Evolutionary conservation across 2,888 invertebrate species (phyloP).

Genomic region (Aelia acuminata): DNA sequence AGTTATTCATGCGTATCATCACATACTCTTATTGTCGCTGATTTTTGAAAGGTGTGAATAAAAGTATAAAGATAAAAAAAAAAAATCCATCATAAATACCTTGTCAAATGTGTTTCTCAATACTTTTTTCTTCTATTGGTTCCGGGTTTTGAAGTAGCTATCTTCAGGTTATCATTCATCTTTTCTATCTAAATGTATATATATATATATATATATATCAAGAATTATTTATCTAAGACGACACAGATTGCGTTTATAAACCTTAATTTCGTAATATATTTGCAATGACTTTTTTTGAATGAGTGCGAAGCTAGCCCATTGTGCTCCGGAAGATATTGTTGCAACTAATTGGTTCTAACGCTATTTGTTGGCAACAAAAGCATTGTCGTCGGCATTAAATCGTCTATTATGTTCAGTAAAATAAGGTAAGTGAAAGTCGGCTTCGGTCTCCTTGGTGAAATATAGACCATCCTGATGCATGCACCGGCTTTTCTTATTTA

Average conservation of each 20-base stretch:
- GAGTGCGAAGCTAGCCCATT: conserved; percentile 1
- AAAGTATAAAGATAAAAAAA: too few relatives aligned
- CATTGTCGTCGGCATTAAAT: conserved; percentile 4
- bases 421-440: conserved; percentile 9
- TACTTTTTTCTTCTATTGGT: too few relatives aligned
- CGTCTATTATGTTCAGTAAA: conserved; percentile 35
- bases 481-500: background rate
- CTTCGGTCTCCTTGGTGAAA: background rate
- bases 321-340: background rate
- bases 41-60: too few relatives aligned
- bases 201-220: background rate
- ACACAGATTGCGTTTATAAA: background rate
- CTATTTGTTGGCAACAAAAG: background rate
- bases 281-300: conserved; percentile 30
- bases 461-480: background rate
- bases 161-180: too few relatives aligned
- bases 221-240: background rate
- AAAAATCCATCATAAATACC: too few relatives aligned
- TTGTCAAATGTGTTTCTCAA: too few relatives aligned
- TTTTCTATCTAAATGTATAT: too few relatives aligned
- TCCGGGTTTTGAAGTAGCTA: too few relatives aligned
- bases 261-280: conserved; percentile 17
- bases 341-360: conserved; percentile 26
- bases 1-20: too few relatives aligned
- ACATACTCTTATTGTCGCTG: too few relatives aligned